These are phyloP conservation scores for Calliopsis andreniformis DNA, from an alignment of 1,140 invertebrate genomes.

Conservation along the genomic window DNA sequence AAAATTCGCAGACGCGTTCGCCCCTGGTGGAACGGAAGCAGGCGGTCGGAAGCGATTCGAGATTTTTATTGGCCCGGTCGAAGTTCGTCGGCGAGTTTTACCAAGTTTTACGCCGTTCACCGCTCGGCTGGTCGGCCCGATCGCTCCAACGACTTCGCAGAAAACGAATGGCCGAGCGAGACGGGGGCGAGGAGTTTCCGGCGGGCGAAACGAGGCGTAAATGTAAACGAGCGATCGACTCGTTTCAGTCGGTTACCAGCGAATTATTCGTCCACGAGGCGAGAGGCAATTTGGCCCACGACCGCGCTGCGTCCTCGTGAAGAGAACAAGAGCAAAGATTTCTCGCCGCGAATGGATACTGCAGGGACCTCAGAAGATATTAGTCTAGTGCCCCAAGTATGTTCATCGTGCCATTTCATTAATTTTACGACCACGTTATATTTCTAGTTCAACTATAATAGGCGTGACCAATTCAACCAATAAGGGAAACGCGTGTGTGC, in stretches of 20 bases:
- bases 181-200: slow-evolving; percentile 41
- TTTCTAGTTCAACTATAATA: no score
- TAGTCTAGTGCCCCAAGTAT: no score
- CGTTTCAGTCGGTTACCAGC: slow-evolving; percentile 40
- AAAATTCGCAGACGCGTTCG: slow-evolving; percentile 30
- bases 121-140: slow-evolving; percentile 26
- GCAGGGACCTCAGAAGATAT: no score
- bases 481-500: no score
- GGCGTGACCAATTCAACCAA: no score
- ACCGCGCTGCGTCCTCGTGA: not conserved
- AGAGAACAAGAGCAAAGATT: not conserved
- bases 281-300: not conserved
- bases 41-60: slow-evolving; percentile 36
- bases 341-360: no score
- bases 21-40: no score
- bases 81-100: slow-evolving; percentile 45
- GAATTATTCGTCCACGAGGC: slow-evolving; percentile 35
- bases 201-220: slow-evolving; percentile 52
- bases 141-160: slow-evolving; percentile 47
- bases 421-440: no score
- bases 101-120: slow-evolving; percentile 47
- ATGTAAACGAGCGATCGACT: slow-evolving; percentile 55
- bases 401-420: no score
- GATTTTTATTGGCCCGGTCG: slow-evolving; percentile 47
- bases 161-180: slow-evolving; percentile 41